Base-by-base conservation (phyloP, 2,888 invertebrate species). In the Diaperis boleti region DNA sequence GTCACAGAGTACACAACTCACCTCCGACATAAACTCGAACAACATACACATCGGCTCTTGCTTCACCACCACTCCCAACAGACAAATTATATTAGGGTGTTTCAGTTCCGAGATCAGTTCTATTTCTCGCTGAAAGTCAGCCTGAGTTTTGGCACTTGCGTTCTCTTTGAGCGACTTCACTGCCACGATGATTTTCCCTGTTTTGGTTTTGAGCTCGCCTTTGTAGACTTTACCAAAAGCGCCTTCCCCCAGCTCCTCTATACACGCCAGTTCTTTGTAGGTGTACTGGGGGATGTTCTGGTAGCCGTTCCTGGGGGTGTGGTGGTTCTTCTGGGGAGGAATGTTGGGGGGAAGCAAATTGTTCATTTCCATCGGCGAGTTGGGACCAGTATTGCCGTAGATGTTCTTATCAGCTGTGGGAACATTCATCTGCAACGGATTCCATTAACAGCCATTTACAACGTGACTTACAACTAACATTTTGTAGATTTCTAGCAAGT, bases 211-310 rank as follows among this genome's bases (percentile, higher is more conserved):
- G 54, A 97, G 83, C 78, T 96, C 95, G 0, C 97, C 98, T 82
- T 96, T 96, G 80, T 95, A 98, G 0, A 98, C 97, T 84, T 95
- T 59, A 81, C 98, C 98, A 81, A 97, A 98, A 20, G 96, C 96
- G 7, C 98, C 97, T 83, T 97, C 96, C 14, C 97, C 97, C 20
- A 98, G 83, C 80, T 96, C 95, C 78, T 96, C 94, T 42, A 95
- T 85, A 78, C 96, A 94, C 68, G 90, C 87, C 0, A 95, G 91
- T 79, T 94, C 92, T 62, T 92, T 89, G 62, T 95, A 84, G 0
- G 92, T 91, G 78, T 94, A 95, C 74, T 96, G 96, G 1, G 94
- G 90, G 37, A 95, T 91, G 72, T 91, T 78, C 64, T 79, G 81
- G 57, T 78, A 76, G 17, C 74, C 76, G 50, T 78, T 77, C 44